Conservation (phyloP, 2,888 invertebrate genomes). For the Napeogenes inachia region DNA sequence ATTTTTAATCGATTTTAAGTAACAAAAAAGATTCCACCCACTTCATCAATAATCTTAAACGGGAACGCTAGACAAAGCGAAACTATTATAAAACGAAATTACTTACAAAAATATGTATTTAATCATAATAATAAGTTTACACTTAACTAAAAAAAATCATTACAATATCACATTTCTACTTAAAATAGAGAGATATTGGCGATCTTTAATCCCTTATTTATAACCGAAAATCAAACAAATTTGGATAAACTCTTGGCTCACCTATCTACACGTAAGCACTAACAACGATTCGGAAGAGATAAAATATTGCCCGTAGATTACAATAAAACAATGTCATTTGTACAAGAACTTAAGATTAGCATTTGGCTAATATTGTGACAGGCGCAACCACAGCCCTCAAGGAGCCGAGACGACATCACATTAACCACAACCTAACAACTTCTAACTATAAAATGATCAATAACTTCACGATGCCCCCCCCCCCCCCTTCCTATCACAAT, state of each 20-base stretch:
- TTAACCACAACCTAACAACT: constrained; percentile 71
- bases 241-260: constrained; percentile 45
- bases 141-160: constrained; percentile 69
- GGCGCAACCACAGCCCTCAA: constrained; percentile 39
- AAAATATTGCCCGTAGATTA: constrained; percentile 66
- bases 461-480: constrained; percentile 55
- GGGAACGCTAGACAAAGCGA: constrained; percentile 71
- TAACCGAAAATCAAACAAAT: constrained; percentile 49
- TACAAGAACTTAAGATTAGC: constrained; percentile 65
- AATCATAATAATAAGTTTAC: constrained; percentile 70
- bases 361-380: constrained; percentile 71
- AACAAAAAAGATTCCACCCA: constrained; percentile 72
- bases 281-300: constrained; percentile 70
- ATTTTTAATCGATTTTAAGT: constrained; percentile 76
- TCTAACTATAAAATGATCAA: constrained; percentile 51
- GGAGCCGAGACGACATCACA: constrained; percentile 47
- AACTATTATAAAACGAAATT: constrained; percentile 69
- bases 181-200: constrained; percentile 77
- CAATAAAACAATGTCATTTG: constrained; percentile 50
- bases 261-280: constrained; percentile 38
- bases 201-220: constrained; percentile 49
- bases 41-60: constrained; percentile 70
- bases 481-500: constrained; percentile 65
- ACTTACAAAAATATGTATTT: constrained; percentile 75
- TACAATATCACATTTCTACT: constrained; percentile 79